These are phyloP conservation scores for Aurelia aurita complex sp. Pacific DNA, from an alignment of 30 jellyfish, hydroid and myxozoan species.

Conservation along the genomic window DNA sequence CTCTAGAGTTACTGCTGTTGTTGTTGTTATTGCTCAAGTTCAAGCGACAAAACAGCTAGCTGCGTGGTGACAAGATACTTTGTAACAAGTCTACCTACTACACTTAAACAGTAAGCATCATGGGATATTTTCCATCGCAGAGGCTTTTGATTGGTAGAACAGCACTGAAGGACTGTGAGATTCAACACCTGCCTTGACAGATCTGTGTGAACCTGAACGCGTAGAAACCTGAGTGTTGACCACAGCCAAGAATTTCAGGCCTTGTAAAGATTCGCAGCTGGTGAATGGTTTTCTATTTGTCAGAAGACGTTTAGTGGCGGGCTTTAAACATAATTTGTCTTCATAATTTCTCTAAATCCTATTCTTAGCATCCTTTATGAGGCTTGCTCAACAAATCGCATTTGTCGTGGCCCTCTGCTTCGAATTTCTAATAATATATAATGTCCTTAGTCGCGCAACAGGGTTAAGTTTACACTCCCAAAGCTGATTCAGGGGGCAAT, in stretches of 20 bases:
- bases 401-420: slow-evolving; percentile 7
- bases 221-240: slow-evolving; percentile 2
- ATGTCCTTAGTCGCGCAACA: background rate
- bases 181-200: background rate
- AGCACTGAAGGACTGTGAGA: too few species aligned
- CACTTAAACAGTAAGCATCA: too few species aligned
- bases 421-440: background rate
- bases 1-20: too few species aligned
- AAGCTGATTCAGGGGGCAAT: too few species aligned
- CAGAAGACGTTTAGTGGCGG: slow-evolving; percentile 14
- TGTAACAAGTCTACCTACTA: too few species aligned
- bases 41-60: too few species aligned
- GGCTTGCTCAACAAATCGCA: slow-evolving; percentile 24
- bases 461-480: too few species aligned
- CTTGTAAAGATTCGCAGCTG: background rate
- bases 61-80: too few species aligned
- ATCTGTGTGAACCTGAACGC: background rate
- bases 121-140: too few species aligned
- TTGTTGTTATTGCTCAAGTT: too few species aligned
- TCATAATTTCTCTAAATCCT: slow-evolving; percentile 28
- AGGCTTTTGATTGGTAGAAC: too few species aligned
- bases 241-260: slow-evolving; percentile 19
- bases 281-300: slow-evolving; percentile 34
- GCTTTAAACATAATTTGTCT: slow-evolving; percentile 53
- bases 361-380: slow-evolving; percentile 2